phyloP scores from a whole-genome alignment of 2,113 vertebrate genomes.

The Patagioenas fasciata region DNA sequence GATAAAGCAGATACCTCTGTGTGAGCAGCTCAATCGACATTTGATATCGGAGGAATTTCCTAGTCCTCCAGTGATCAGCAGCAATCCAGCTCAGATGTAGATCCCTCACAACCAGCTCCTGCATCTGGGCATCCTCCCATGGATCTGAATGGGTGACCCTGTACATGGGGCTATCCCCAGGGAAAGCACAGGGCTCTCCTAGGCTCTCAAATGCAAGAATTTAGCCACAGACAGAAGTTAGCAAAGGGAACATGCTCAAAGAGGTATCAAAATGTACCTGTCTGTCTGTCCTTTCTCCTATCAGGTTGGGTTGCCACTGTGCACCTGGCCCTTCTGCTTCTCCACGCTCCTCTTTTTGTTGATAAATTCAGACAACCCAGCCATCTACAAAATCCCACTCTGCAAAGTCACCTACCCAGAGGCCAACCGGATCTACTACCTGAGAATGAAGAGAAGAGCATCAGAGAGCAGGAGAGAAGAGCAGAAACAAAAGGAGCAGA shows the following conservation, averaged over 20 bases:
- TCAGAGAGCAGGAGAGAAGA: conserved; percentile 23
- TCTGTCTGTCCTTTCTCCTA: neutral
- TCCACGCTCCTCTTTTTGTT: conserved; percentile 89
- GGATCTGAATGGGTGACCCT: neutral
- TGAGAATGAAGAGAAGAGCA: conserved; percentile 44
- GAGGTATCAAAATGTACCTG: neutral
- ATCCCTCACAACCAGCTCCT: no score
- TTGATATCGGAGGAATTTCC: neutral
- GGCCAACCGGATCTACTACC: conserved; percentile 85
- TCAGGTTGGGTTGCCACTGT: conserved; percentile 90
- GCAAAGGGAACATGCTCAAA: neutral
- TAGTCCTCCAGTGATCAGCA: neutral
- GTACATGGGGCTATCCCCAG: neutral
- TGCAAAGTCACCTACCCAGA: conserved; percentile 91
- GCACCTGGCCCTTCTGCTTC: conserved; percentile 96
- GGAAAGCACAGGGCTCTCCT: neutral
- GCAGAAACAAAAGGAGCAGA: neutral
- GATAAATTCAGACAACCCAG: conserved; percentile 81
- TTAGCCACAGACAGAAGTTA: neutral
- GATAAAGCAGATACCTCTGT: neutral
- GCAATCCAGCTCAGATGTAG: neutral
- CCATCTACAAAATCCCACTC: conserved; percentile 87
- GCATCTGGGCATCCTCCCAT: neutral
- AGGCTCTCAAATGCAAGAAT: neutral
- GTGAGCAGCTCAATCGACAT: rapidly evolving